A percentile compares a stretch with the other conserved stretches of the same genome.
Evolutionary conservation across 2,113 vertebrate species (phyloP).

Genomic region (Calidris pugnax): DNA sequence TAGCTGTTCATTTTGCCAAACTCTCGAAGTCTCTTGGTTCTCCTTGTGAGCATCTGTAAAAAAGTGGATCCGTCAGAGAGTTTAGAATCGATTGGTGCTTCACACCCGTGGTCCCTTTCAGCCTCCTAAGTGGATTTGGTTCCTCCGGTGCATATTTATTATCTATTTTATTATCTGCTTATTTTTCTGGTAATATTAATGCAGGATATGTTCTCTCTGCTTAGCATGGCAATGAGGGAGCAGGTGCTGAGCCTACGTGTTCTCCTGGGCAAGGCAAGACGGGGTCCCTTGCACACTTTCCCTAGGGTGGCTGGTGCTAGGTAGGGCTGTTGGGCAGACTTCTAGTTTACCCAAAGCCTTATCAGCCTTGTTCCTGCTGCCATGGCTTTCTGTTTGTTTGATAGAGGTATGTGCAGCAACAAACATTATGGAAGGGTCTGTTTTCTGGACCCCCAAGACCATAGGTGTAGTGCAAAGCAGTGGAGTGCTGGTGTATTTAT

Average conservation of each 20-base stretch:
- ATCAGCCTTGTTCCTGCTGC: neutral
- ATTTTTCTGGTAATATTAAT: constrained; percentile 8
- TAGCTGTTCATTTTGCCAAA: constrained; percentile 59
- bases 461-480: neutral
- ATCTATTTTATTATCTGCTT: constrained; percentile 28
- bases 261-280: neutral
- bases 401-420: neutral
- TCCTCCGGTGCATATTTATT: constrained; percentile 27
- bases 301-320: neutral
- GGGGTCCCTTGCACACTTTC: neutral
- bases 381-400: neutral
- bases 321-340: neutral
- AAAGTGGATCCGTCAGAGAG: constrained; percentile 44
- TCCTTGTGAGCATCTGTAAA: constrained; percentile 46
- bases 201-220: neutral
- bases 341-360: neutral
- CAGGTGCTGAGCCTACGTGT: neutral
- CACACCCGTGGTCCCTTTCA: neutral
- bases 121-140: constrained; percentile 39
- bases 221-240: neutral
- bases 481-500: neutral
- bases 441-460: neutral
- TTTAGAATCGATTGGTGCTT: constrained; percentile 30
- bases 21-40: constrained; percentile 57
- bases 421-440: neutral